These are phyloP conservation scores for Naso thynnoides DNA, from an alignment of 2,797 vertebrate genomes.

Conservation along the genomic window DNA sequence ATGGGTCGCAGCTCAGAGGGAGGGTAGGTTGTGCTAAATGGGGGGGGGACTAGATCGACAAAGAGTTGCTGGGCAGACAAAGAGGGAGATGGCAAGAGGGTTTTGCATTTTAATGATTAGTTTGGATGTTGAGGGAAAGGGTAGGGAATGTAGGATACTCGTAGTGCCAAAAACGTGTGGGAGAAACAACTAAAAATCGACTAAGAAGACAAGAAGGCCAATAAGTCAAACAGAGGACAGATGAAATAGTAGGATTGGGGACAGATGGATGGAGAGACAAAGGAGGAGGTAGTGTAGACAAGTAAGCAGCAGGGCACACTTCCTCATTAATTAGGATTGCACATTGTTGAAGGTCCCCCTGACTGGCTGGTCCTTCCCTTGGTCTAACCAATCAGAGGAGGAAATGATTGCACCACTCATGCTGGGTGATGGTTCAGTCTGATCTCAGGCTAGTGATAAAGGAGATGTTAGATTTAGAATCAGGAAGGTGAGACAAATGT, in stretches of 20 bases:
- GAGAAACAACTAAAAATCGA: background rate
- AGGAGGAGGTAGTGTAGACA: background rate
- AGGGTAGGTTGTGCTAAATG: conserved; percentile 38
- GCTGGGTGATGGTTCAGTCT: background rate
- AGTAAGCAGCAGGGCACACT: background rate
- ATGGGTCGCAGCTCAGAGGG: conserved; percentile 57
- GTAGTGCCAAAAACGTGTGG: background rate
- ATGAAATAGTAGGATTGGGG: background rate
- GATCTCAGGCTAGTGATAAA: background rate
- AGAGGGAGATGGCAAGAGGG: conserved; percentile 5
- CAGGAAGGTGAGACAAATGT: background rate
- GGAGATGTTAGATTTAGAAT: background rate
- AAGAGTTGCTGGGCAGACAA: conserved; percentile 21
- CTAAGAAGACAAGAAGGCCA: background rate
- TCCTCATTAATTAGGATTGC: background rate
- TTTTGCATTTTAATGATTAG: conserved; percentile 60
- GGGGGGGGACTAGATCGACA: conserved; percentile 35
- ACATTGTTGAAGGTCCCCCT: background rate
- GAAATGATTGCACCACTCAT: conserved; percentile 1
- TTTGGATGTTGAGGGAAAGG: conserved; percentile 7
- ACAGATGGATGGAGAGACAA: background rate
- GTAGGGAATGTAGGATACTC: background rate
- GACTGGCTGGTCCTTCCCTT: background rate
- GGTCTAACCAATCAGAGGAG: conserved; percentile 10
- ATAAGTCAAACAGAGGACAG: background rate